Percentiles rank a stretch among this genome's conserved stretches.
phyloP scores from a whole-genome alignment of 1,140 invertebrate genomes.

The Trachelipus rathkii region DNA sequence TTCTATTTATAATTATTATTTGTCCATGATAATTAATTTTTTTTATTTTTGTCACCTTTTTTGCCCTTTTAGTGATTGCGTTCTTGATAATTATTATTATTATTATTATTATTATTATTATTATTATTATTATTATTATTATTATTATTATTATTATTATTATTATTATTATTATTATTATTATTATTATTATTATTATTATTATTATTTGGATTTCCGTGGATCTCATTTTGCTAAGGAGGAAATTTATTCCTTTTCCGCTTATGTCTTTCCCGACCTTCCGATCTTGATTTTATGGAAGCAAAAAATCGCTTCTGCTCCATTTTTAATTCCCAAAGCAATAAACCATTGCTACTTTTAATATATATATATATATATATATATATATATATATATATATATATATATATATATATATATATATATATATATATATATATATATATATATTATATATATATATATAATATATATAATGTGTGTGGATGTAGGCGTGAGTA shows the following conservation, averaged over 20 bases:
- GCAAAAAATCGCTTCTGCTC: not conserved
- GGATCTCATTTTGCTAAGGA: too few relatives aligned
- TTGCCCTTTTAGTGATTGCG: too few relatives aligned
- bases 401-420: not conserved
- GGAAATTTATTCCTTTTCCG: not conserved
- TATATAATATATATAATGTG: too few relatives aligned
- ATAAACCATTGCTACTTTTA: not conserved
- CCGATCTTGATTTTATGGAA: too few relatives aligned
- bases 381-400: not conserved
- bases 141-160: constrained; percentile 5
- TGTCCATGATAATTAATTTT: too few relatives aligned
- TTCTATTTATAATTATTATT: too few relatives aligned
- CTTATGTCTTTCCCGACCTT: too few relatives aligned
- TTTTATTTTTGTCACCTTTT: too few relatives aligned
- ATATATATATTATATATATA: not conserved
- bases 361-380: not conserved
- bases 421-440: not conserved
- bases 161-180: not conserved
- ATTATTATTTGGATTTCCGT: too few relatives aligned
- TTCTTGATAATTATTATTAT: not conserved
- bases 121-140: constrained; percentile 8
- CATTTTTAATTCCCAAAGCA: not conserved
- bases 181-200: too few relatives aligned
- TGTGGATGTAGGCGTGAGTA: too few relatives aligned
- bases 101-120: constrained; percentile 1